Conservation (phyloP, 1,140 invertebrate species). For the Drosophila kanapiae region DNA sequence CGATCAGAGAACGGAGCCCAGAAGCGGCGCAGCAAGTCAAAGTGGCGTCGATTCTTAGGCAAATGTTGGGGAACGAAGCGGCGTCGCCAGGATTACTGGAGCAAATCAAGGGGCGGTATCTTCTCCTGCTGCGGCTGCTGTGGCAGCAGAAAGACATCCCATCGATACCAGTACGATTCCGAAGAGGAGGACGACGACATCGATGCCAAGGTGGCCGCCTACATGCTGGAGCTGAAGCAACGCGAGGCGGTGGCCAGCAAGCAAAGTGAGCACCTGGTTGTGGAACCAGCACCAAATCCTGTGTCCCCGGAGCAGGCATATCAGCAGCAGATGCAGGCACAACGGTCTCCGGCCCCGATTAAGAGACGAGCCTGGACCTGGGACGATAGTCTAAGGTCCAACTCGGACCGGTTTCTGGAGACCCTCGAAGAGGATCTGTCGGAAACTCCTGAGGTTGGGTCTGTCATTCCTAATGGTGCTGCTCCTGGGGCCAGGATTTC, state of each 20-base stretch:
- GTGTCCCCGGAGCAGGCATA: constrained; percentile 31
- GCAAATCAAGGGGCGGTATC: neutral
- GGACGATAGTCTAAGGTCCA: constrained; percentile 84
- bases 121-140: constrained; percentile 38
- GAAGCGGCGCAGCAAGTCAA: constrained; percentile 18
- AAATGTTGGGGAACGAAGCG: constrained; percentile 23
- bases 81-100: constrained; percentile 58
- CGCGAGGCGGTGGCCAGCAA: constrained; percentile 50
- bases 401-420: constrained; percentile 84
- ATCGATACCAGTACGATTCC: constrained; percentile 66
- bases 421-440: constrained; percentile 78
- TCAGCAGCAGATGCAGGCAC: constrained; percentile 3
- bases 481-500: constrained; percentile 48
- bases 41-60: constrained; percentile 43
- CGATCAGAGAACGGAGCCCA: constrained; percentile 22
- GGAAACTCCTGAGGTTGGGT: constrained; percentile 35
- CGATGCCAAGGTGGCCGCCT: constrained; percentile 85
- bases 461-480: constrained; percentile 16
- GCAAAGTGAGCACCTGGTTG: constrained; percentile 66
- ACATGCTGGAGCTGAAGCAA: constrained; percentile 82
- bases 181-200: constrained; percentile 85
- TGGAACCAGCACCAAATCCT: constrained; percentile 19
- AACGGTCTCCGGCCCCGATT: constrained; percentile 1
- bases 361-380: constrained; percentile 78
- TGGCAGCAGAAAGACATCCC: neutral